Percentiles rank a stretch among this genome's conserved stretches.
Evolutionary conservation across 2,888 invertebrate genomes (phyloP).

Genomic region (Adelphocoris suturalis): DNA sequence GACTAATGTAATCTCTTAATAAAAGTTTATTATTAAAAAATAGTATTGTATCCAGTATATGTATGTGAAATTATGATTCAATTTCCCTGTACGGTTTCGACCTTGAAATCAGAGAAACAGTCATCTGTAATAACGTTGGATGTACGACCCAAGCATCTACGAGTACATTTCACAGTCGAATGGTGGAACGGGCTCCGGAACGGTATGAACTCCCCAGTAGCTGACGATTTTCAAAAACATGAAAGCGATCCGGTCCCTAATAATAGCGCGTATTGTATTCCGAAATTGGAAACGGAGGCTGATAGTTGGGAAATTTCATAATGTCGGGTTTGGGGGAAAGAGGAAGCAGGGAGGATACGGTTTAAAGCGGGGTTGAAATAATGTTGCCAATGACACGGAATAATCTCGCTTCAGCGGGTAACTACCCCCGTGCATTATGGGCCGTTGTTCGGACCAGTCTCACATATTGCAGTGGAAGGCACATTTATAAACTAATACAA

Average conservation of each 20-base stretch:
- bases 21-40: no score
- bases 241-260: not conserved
- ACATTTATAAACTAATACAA: slow-evolving; percentile 53
- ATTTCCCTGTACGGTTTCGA: no score
- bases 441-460: not conserved
- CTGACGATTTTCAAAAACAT: not conserved
- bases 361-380: slow-evolving; percentile 31
- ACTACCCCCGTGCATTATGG: not conserved
- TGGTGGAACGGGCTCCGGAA: no score
- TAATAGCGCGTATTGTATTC: not conserved
- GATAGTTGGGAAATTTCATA: slow-evolving; percentile 4
- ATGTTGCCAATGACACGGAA: slow-evolving; percentile 12
- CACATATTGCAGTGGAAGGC: slow-evolving; percentile 46
- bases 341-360: not conserved
- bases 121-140: no score
- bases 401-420: slow-evolving; percentile 26
- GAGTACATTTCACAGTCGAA: no score
- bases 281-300: not conserved
- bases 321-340: not conserved
- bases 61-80: no score
- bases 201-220: not conserved
- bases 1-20: no score
- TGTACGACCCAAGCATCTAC: no score
- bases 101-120: no score
- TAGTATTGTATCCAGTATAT: no score